Base-by-base conservation (phyloP, 2,797 vertebrate genomes). In the Antennarius maculatus region DNA sequence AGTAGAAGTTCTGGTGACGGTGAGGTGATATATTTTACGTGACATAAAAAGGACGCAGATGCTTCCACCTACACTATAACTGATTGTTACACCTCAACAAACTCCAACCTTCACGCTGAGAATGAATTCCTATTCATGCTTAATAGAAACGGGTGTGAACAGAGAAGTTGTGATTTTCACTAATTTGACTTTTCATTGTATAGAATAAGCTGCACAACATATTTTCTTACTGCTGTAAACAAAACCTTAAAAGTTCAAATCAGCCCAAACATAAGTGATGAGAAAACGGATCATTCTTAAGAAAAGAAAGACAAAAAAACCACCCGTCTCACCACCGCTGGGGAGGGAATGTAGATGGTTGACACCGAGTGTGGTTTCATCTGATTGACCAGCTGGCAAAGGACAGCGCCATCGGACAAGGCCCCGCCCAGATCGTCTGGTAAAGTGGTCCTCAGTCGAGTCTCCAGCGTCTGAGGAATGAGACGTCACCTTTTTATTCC, bases 321-420 rank as follows among this genome's bases (percentile, higher is more conserved):
- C 23, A 23, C 23, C 23, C 23, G 23, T 23, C 95, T 94, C 83
- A 97, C 96, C 93, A 96, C 96, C 11, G 95, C 96, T 2, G 96
- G 96, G 0, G 96, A 97, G 27, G 96, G 95, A 56, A 96, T 89
- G 45, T 97, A 94, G 81, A 97, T 96, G 87, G 95, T 95, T 64
- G 94, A 92, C 61, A 97, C 94, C 0, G 93, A 89, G 14, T 95
- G 95, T 0, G 95, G 94, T 9, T 93, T 88, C 6, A 97, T 86
- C 16, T 95, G 93, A 73, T 97, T 96, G 61, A 90, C 94, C 82
- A 97, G 88, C 79, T 97, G 95, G 78, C 96, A 96, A 27, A 97
- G 95, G 58, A 94, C 6, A 10, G 95, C 94, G 29, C 95, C 95
- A 0, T 94, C 93, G 72, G 92, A 91, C 43, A 97, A 77, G 5